Base-by-base conservation (phyloP, 2,797 vertebrate species). In the Leucoraja ocellata region DNA sequence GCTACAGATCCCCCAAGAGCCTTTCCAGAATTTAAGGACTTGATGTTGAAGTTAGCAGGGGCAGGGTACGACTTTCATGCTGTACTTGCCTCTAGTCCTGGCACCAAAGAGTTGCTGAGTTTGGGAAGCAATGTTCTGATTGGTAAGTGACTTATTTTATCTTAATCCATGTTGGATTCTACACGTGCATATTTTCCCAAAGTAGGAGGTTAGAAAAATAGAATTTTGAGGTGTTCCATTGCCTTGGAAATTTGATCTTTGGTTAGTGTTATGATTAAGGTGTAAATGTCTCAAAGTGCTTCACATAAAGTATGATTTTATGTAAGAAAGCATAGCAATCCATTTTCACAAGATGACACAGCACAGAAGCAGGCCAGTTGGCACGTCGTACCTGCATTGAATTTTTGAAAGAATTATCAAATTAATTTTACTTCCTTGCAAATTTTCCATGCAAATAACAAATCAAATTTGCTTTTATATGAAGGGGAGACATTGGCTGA, bases 91-190 rank as follows among this genome's bases (percentile, higher is more conserved):
- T 96, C 96, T 95, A 95, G 95, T 94, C 94, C 94, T 92, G 96
- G 97, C 94, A 95, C 96, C 94, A 97, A 95, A 94, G 94, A 96
- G 94, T 94, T 95, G 1, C 46, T 97, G 93, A 96, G 94, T 94
- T 95, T 95, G 93, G 96, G 96, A 86, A 96, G 95, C 93, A 96
- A 96, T 0, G 96, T 94, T 93, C 93, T 97, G 58, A 96, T 97
- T 94, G 97, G 97, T 97, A 95, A 96, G 96, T 95, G 93, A 93
- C 8, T 32, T 61, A 39, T 94, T 94, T 94, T 94, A 94, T 84
- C 16, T 68, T 68, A 68, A 68, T 68, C 10, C 10, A 11, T 11
- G 46, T 68, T 16, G 65, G 68, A 68, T 68, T 36, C 4, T 18
- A 23, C 23, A 23, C 14, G 68, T 11, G 39, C 63, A 91, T 39